Evolutionary conservation across 2,113 vertebrate species (phyloP).

Genomic region (Phyllopteryx taeniolatus): DNA sequence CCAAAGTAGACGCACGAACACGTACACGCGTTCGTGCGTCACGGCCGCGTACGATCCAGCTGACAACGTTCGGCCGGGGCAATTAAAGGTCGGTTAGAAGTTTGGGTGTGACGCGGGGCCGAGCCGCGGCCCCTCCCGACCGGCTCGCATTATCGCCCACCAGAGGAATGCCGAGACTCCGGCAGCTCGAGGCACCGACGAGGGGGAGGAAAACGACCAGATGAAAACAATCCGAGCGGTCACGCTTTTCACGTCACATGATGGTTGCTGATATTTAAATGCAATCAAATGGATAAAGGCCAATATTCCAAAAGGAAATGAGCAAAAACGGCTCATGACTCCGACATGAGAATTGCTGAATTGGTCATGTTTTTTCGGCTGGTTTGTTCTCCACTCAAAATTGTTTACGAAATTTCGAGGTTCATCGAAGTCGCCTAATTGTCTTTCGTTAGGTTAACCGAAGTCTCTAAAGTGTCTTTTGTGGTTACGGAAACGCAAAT

Average conservation of each 20-base stretch:
- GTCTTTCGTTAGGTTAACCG: neutral
- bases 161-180: constrained; percentile 71
- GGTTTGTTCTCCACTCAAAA: neutral
- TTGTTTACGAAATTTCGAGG: neutral
- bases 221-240: neutral
- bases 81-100: constrained; percentile 29
- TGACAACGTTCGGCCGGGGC: constrained; percentile 38
- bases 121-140: constrained; percentile 40
- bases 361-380: neutral
- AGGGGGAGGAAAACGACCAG: neutral
- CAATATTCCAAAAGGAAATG: neutral
- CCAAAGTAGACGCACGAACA: neutral
- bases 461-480: neutral
- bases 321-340: constrained; percentile 11
- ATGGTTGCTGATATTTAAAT: constrained; percentile 22
- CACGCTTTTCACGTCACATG: constrained; percentile 17
- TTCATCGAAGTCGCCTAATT: neutral
- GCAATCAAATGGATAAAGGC: constrained; percentile 5
- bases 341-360: constrained; percentile 9
- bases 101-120: constrained; percentile 8
- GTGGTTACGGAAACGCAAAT: neutral
- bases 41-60: neutral
- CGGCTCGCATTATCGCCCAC: constrained; percentile 66
- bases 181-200: constrained; percentile 43
- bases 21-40: too few relatives aligned